These are phyloP conservation scores for Dichetophora obliterata DNA, from an alignment of 2,888 invertebrate genomes.

Conservation along the genomic window DNA sequence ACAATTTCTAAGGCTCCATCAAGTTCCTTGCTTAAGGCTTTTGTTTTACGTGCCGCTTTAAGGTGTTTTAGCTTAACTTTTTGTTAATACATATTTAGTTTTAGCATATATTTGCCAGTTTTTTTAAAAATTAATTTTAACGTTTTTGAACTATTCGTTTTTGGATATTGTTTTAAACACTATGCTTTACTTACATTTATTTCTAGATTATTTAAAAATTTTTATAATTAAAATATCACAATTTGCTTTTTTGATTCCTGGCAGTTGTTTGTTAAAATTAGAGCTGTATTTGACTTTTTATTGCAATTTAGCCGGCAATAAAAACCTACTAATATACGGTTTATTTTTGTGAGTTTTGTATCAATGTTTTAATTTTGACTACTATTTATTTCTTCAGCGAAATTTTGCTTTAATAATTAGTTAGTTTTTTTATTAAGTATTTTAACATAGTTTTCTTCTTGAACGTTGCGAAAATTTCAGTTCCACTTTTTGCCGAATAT, in stretches of 20 bases:
- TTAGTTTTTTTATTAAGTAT: conserved; percentile 4
- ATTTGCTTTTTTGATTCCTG: conserved; percentile 37
- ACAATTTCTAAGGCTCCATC: too few species aligned
- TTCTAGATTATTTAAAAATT: conserved; percentile 27
- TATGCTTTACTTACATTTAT: conserved; percentile 3
- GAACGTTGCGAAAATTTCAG: conserved; percentile 21
- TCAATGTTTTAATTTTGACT: conserved; percentile 44
- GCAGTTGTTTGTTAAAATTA: conserved; percentile 18
- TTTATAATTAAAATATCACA: conserved; percentile 45
- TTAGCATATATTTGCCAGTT: too few species aligned
- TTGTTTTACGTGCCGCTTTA: too few species aligned
- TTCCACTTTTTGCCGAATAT: background rate
- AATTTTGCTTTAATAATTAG: conserved; percentile 17
- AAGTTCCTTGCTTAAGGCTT: too few species aligned
- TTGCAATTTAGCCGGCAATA: background rate
- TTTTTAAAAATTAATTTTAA: too few species aligned
- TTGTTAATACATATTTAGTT: too few species aligned
- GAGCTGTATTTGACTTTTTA: conserved; percentile 1
- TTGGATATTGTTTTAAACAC: too few species aligned
- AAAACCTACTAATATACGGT: conserved; percentile 21
- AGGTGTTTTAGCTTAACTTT: too few species aligned
- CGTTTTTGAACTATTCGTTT: too few species aligned
- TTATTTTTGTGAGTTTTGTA: conserved; percentile 37
- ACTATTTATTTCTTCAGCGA: conserved; percentile 44
- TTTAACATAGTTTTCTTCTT: conserved; percentile 24